Conservation (phyloP, 1,140 invertebrate species). For the Lepidurus packardi region DNA sequence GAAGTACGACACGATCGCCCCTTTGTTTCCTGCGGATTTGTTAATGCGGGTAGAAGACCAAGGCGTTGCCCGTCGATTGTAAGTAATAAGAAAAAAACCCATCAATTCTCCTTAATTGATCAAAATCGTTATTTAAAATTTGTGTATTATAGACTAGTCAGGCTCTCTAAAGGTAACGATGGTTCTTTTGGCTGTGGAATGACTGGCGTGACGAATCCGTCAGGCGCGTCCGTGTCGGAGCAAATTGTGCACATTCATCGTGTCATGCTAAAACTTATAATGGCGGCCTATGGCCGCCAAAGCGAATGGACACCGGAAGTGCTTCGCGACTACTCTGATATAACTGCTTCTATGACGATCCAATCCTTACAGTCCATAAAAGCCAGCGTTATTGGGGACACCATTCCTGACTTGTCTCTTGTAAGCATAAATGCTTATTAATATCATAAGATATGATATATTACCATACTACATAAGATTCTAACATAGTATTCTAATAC, state of each 20-base stretch:
- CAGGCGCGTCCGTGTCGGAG: conserved; percentile 8
- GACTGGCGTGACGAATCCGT: neutral
- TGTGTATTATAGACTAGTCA: neutral
- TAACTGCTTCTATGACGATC: conserved; percentile 17
- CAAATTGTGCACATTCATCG: conserved; percentile 29
- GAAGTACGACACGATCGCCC: neutral
- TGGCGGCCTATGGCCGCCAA: neutral
- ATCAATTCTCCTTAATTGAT: neutral
- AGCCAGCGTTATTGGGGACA: neutral
- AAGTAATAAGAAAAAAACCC: neutral
- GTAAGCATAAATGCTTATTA: conserved; percentile 3
- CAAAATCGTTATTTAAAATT: neutral
- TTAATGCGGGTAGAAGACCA: conserved; percentile 19
- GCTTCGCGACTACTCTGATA: neutral
- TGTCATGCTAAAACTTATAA: conserved; percentile 23
- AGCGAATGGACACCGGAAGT: conserved; percentile 25
- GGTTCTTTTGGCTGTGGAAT: conserved; percentile 28
- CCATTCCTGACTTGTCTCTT: neutral
- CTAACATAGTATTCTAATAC: neutral
- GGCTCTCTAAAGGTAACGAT: neutral
- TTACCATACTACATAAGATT: neutral
- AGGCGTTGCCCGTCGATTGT: neutral
- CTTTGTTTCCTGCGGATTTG: conserved; percentile 8
- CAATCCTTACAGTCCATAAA: conserved; percentile 24
- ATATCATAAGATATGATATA: neutral